Evolutionary conservation across 2,888 invertebrate genomes (phyloP), one percentile per base, ranked within the genome.

Genomic region (Chalcosyrphus nemorum): DNA sequence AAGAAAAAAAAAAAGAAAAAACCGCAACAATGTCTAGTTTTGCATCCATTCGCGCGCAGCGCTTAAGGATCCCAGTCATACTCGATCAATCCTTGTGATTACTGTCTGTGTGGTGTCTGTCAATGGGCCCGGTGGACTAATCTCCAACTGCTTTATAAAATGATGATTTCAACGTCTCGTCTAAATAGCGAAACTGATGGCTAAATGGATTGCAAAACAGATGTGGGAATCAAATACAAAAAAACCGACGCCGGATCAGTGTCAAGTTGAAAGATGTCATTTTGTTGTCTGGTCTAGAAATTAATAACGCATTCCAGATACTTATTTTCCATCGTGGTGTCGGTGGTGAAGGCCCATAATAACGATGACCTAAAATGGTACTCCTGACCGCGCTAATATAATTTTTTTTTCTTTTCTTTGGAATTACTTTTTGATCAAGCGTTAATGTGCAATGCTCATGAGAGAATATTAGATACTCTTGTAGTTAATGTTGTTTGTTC

Each of bases 31-130:
- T 77, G 82, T 82, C 66, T 45, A 47, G 32, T 38, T 56, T 63
- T 50, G 75, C 54, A 75, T 75, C 43, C 43, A 75, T 61, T 74
- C 41, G 54, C 80, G 29, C 47, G 38, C 47, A 66, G 41, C 80
- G 29, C 47, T 47, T 38, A 66, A 43, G 65, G 15, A 68, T 68
- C 68, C n/a, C 72, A 82, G 82, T 82, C 82, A 82, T 82, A 82
- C 77, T 72, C 82, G 77, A 82, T 82, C 82, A 82, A 82, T 82
- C 82, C 82, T 77, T 61, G 82, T 82, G 82, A 82, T 82, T 82
- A 82, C 71, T 82, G 81, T 82, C 82, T 66, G 47, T 72, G 77
- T 41, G 29, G 66, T 77, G 82, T 82, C 82, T 72, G 66, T 82
- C 82, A 77, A 50, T 29, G 45, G 45, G 17, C 47, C 3, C 13